Base-by-base conservation (phyloP, 2,113 vertebrate genomes). In the Epinephelus cyanopodus region DNA sequence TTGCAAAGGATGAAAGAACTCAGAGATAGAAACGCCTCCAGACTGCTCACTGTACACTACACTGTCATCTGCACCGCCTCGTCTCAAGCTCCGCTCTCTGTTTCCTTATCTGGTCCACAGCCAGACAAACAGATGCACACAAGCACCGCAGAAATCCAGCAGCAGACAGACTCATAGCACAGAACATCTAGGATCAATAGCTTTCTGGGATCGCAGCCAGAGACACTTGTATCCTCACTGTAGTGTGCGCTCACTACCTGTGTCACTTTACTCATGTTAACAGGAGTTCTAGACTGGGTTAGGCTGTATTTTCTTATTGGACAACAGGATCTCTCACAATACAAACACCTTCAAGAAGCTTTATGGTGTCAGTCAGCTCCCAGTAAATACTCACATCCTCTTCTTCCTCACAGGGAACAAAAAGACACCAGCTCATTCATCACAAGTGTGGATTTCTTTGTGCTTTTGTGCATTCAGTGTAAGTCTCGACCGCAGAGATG, bases 141-240 rank as follows among this genome's bases (percentile, higher is more conserved):
- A 14, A 73, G 79, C 58, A 1, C 60, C 3, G 33, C 67, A 60
- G 47, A 58, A 77, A 74, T 63, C 87, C 83, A 79, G 78, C 75
- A 60, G 71, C 79, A 80, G 68, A 79, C 67, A 77, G 54, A 61
- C 80, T 66, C 75, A 62, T n/a, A 75, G 73, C 64, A 58, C 50
- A 61, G 75, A 86, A 89, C 69, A 80, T 69, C 61, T 11, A 66
- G 75, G 85, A 92, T 92, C 93, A 86, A 92, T 87, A 81, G 81
- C 77, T 85, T 79, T 79, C 84, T 60, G 84, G 88, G 90, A 76
- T 29, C 3, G 21, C 67, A 74, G 91, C 85, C 84, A 88, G 74
- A 62, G 77, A 87, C 72, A 76, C 74, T 84, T 83, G 83, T 84
- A 80, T 82, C 60, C 70, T 80, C 57, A 39, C 69, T 68, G 39